A percentile compares a stretch with the other conserved stretches of the same genome.
phyloP scores from a whole-genome alignment of 2,113 vertebrate species.

The Aphyosemion australe region DNA sequence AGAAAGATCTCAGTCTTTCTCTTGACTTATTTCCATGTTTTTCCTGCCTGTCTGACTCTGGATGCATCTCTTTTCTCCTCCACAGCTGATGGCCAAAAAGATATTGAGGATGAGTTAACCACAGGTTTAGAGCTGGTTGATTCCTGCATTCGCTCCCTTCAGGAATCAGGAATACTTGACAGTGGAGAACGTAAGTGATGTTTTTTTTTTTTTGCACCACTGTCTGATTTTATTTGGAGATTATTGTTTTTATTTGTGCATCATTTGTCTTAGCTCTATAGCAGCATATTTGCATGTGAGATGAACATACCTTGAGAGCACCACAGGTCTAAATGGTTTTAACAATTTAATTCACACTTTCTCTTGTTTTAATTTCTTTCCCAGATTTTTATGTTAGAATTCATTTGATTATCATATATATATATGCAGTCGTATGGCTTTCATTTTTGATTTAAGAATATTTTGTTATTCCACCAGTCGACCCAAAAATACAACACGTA shows the following conservation, averaged over 20 bases:
- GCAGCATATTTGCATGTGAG: too few species aligned
- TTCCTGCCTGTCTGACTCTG: background rate
- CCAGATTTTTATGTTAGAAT: too few species aligned
- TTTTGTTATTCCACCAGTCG: too few species aligned
- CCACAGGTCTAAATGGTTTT: too few species aligned
- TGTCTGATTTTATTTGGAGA: background rate
- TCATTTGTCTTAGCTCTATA: background rate
- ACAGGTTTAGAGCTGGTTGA: conserved; percentile 97
- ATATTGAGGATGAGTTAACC: conserved; percentile 97
- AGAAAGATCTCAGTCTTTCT: conserved; percentile 20
- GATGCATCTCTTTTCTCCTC: conserved; percentile 10
- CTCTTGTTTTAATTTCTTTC: too few species aligned
- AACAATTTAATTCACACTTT: too few species aligned
- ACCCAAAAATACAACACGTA: too few species aligned
- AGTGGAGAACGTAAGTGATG: conserved; percentile 88
- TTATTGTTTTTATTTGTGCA: background rate
- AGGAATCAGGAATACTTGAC: conserved; percentile 97
- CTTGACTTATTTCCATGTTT: background rate
- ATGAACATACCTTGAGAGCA: background rate
- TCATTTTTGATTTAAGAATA: too few species aligned
- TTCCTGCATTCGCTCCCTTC: conserved; percentile 95
- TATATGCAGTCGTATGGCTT: too few species aligned
- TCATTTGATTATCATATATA: too few species aligned
- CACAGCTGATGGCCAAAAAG: conserved; percentile 91
- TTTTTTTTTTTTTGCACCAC: too few species aligned